Conservation (phyloP, 2,113 vertebrate species). For the Vidua macroura region DNA sequence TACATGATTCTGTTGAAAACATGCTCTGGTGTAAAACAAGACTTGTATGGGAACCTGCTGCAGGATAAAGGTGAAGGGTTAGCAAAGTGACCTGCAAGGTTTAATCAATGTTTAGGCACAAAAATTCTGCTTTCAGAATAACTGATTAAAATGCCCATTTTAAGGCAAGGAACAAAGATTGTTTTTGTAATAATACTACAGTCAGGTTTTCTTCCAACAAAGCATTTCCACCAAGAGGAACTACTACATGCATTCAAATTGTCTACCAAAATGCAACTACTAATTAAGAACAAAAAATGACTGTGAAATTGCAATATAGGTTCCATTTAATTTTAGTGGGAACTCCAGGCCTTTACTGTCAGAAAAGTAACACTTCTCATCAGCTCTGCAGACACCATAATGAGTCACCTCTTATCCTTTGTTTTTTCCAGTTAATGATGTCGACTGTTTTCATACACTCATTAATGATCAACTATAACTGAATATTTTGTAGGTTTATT, state of each 20-base stretch:
- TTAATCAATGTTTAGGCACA: neutral
- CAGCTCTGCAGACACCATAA: constrained; percentile 9
- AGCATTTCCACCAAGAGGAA: neutral
- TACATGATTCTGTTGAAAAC: neutral
- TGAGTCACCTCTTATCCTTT: neutral
- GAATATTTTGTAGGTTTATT: neutral
- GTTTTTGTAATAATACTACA: neutral
- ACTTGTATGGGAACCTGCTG: neutral
- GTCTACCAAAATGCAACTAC: constrained; percentile 55
- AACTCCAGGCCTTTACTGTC: constrained; percentile 25
- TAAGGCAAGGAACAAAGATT: neutral
- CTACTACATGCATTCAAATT: constrained; percentile 20
- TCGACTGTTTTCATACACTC: constrained; percentile 25
- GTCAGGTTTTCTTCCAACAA: neutral
- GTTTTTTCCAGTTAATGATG: constrained; percentile 40
- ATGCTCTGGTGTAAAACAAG: neutral
- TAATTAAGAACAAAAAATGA: constrained; percentile 64
- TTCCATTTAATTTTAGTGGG: constrained; percentile 47
- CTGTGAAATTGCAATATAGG: constrained; percentile 63
- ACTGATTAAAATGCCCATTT: neutral
- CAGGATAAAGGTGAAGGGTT: neutral
- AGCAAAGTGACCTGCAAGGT: neutral
- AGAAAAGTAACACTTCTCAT: constrained; percentile 50
- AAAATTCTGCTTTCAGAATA: neutral
- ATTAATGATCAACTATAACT: neutral